These are phyloP conservation scores for Poeciliopsis paucimaculata DNA, from an alignment of 2,797 vertebrate species.

Conservation along the genomic window DNA sequence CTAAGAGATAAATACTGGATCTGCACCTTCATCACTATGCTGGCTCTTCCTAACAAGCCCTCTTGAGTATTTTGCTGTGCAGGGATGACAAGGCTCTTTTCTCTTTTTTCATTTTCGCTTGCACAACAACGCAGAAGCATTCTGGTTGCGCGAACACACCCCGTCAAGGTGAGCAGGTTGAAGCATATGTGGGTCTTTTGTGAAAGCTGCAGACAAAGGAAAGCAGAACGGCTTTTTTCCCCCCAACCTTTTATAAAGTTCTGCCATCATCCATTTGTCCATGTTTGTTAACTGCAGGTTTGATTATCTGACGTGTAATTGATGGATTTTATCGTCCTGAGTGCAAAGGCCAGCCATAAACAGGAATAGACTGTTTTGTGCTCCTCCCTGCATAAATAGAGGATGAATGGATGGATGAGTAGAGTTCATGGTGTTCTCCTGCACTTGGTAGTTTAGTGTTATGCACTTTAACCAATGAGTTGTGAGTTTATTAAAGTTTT, in stretches of 20 bases:
- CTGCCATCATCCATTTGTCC: not conserved
- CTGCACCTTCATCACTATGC: not conserved
- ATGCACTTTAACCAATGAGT: not conserved
- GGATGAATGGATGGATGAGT: not conserved
- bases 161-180: not conserved
- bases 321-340: not conserved
- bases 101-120: not conserved
- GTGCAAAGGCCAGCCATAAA: not conserved
- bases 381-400: not conserved
- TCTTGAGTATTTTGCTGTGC: constrained; percentile 6
- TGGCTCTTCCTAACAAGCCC: not conserved
- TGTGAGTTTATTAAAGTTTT: not conserved
- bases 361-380: not conserved
- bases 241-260: not conserved
- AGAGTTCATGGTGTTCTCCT: not conserved
- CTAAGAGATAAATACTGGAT: constrained; percentile 1
- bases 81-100: constrained; percentile 1
- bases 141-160: not conserved
- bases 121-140: not conserved
- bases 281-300: not conserved
- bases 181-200: not conserved
- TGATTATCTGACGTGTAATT: not conserved
- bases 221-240: not conserved
- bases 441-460: too few species aligned
- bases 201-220: not conserved